phyloP scores from a whole-genome alignment of 2,888 invertebrate genomes.

The Synanthedon formicaeformis region DNA sequence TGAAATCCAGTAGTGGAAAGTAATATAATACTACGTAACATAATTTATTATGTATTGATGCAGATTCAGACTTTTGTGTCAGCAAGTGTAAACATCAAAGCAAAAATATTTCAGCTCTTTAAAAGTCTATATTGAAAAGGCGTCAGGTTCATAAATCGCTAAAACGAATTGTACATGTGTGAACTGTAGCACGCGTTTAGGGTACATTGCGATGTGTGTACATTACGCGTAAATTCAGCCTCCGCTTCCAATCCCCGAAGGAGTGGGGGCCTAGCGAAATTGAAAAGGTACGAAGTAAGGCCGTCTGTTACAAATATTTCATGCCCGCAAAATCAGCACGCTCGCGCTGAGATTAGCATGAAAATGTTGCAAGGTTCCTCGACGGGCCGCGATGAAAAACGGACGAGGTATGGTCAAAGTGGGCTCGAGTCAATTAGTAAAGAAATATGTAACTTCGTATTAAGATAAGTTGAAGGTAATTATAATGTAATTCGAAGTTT shows the following conservation, averaged over 20 bases:
- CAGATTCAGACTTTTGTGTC: too few species aligned
- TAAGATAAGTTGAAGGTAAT: too few species aligned
- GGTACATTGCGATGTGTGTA: conserved; percentile 22
- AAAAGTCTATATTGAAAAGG: conserved; percentile 2
- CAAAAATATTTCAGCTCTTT: neutral
- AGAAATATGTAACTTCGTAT: neutral
- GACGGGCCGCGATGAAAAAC: conserved; percentile 24
- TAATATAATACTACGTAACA: too few species aligned
- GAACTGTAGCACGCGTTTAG: neutral
- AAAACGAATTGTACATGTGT: too few species aligned
- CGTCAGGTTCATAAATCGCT: conserved; percentile 1
- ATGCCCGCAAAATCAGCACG: conserved; percentile 48
- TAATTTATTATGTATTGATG: too few species aligned
- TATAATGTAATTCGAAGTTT: too few species aligned
- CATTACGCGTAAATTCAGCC: conserved; percentile 41
- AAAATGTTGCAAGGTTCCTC: conserved; percentile 39
- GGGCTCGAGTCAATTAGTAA: neutral
- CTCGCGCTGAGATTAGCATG: conserved; percentile 49
- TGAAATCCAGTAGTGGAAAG: too few species aligned
- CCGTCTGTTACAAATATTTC: conserved; percentile 49
- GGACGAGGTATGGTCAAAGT: neutral
- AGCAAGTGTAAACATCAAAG: too few species aligned
- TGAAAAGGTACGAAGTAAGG: conserved; percentile 41
- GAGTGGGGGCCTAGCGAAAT: conserved; percentile 32
- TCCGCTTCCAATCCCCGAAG: conserved; percentile 34